Evolutionary conservation across 2,113 vertebrate genomes (phyloP).

Genomic region (Axis porcinus): DNA sequence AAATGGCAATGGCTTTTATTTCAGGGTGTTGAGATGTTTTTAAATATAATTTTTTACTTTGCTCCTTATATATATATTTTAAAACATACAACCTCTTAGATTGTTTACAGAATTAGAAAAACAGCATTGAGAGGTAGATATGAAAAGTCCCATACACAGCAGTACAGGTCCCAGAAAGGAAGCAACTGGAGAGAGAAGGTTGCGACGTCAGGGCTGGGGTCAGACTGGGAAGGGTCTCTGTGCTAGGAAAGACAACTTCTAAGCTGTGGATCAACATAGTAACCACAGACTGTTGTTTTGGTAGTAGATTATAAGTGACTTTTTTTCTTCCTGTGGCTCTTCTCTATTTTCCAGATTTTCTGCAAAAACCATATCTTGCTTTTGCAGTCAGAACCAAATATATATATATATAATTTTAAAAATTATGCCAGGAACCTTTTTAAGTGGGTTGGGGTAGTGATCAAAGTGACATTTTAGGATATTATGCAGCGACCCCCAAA

Average conservation of each 20-base stretch:
- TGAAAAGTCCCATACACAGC: background rate
- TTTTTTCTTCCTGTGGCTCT: background rate
- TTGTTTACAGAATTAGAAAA: background rate
- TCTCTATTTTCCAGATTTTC: background rate
- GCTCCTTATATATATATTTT: background rate
- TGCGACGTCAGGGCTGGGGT: background rate
- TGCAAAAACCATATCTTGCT: background rate
- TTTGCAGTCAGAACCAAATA: background rate
- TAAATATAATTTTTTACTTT: background rate
- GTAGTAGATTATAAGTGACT: background rate
- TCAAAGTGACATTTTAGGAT: background rate
- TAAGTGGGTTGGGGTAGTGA: background rate
- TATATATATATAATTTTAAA: background rate
- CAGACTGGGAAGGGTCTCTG: background rate
- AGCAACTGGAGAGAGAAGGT: background rate
- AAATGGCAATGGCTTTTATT: background rate
- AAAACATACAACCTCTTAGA: background rate
- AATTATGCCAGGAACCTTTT: background rate
- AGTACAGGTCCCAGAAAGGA: background rate
- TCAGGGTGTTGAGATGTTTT: background rate
- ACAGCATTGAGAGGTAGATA: background rate
- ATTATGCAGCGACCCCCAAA: background rate
- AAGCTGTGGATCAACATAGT: background rate
- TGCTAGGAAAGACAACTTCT: accelerated
- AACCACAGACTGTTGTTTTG: background rate